Evolutionary conservation across 1,140 invertebrate species (phyloP).

Genomic region (Dinoponera quadriceps): DNA sequence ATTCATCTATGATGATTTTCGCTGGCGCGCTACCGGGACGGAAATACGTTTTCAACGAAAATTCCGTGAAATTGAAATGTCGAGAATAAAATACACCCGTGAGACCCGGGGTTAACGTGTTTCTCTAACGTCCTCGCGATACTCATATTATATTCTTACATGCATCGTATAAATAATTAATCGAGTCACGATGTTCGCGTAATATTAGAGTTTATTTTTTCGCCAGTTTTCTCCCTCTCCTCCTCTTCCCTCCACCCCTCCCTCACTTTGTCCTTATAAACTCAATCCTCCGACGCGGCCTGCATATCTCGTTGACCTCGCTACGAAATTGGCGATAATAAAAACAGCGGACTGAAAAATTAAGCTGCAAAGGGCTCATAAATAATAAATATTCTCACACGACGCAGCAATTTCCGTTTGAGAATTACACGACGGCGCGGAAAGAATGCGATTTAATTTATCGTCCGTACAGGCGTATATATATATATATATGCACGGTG

Average conservation of each 20-base stretch:
- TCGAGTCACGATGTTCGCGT: not conserved
- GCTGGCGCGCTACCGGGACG: constrained; percentile 3
- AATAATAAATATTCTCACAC: not conserved
- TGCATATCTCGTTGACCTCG: not conserved
- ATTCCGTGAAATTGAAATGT: constrained; percentile 13
- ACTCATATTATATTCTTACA: not conserved
- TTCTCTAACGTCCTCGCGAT: not conserved
- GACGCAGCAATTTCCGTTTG: not conserved
- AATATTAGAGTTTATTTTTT: not conserved
- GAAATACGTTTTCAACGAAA: constrained; percentile 31
- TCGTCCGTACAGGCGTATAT: too few relatives aligned
- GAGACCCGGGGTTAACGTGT: constrained; percentile 26
- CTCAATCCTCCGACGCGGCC: not conserved
- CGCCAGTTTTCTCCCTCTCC: too few relatives aligned
- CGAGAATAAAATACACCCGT: constrained; percentile 10
- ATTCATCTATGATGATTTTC: constrained; percentile 51
- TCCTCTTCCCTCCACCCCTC: too few relatives aligned
- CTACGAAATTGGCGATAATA: not conserved
- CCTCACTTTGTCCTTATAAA: not conserved
- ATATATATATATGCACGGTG: not conserved
- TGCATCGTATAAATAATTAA: not conserved
- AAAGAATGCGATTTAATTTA: constrained; percentile 60
- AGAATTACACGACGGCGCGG: constrained; percentile 17
- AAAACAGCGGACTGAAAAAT: not conserved
- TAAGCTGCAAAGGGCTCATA: not conserved